Base-by-base conservation (phyloP, 2,113 vertebrate genomes). In the Ailurus styani region DNA sequence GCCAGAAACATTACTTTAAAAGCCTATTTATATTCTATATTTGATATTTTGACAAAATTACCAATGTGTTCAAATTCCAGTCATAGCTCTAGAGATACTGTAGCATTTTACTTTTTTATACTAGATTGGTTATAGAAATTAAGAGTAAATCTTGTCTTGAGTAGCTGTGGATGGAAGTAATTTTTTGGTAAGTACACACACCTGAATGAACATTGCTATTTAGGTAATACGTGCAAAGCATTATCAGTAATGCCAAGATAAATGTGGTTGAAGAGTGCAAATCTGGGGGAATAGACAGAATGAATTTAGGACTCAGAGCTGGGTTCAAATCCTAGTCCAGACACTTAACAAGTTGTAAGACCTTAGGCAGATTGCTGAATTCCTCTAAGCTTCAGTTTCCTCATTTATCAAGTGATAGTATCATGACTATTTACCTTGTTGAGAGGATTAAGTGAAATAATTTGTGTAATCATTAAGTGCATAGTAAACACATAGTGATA, bases 31-130 rank as follows among this genome's bases (percentile, higher is more conserved):
- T 87, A 45, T 79, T 93, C 42, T 50, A 4, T 50, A 75, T 97
- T 83, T 96, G 37, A 47, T 93, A 72, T 64, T 96, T 94, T 93
- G 66, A 82, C 23, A 64, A 66, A 84, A 77, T 87, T 95, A 90
- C 29, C 57, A 89, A 0, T 7, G 82, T 62, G 60, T 87, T 95
- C 45, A 90, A 87, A 62, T 82, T 70, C 37, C 7, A 57, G 52
- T 90, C n/a, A 88, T 62, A 77, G 45, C 18, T 54, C 52, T 83
- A 57, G 25, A 87, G 77, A 85, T 89, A 66, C 7, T 90, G 18
- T 50, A 88, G 55, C 62, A 73, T 60, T 54, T 85, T 31, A 40
- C 37, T 86, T 86, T 93, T 90, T 62, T 73, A 60, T 64, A 64
- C 52, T 54, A 15, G 6, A n/a, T 73, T 23, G 64, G 37, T 54